phyloP scores from a whole-genome alignment of 2,113 vertebrate genomes.

The Tamias sibiricus region DNA sequence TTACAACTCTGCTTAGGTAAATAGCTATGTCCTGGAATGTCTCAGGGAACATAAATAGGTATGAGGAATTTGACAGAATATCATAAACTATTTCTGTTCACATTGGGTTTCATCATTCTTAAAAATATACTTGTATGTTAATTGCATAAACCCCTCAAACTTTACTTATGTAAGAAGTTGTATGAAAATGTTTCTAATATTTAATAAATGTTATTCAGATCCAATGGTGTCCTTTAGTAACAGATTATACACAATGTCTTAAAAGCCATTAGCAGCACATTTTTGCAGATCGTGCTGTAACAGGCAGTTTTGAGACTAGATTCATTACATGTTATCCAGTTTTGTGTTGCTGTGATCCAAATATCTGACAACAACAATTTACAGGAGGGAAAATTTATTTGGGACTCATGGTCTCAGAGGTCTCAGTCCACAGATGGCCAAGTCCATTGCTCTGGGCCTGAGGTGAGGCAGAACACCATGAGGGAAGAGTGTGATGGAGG shows the following conservation, averaged over 20 bases:
- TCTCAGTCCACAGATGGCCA: too few relatives aligned
- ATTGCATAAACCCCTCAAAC: not conserved
- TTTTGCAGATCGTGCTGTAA: slow-evolving; percentile 54
- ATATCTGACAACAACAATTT: too few relatives aligned
- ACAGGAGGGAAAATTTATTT: too few relatives aligned
- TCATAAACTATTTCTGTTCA: slow-evolving; percentile 48
- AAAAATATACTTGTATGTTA: slow-evolving; percentile 1
- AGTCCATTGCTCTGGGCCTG: too few relatives aligned
- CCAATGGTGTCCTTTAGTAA: slow-evolving; percentile 40
- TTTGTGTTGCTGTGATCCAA: too few relatives aligned
- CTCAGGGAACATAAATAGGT: slow-evolving; percentile 31
- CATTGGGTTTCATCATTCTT: not conserved
- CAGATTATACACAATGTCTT: slow-evolving; percentile 50
- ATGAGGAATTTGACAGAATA: slow-evolving; percentile 24
- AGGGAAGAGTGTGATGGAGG: too few relatives aligned
- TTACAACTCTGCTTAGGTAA: not conserved
- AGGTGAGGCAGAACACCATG: too few relatives aligned
- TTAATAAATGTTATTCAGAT: slow-evolving; percentile 64
- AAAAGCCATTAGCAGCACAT: slow-evolving; percentile 59
- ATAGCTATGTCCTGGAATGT: not conserved
- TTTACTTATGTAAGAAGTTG: slow-evolving; percentile 30
- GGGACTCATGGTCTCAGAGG: too few relatives aligned
- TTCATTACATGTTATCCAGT: not conserved
- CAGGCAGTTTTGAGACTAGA: slow-evolving; percentile 13
- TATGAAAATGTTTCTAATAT: slow-evolving; percentile 59